Evolutionary conservation across 64 coral and sea anemone species (phyloP), one percentile per base, ranked within the genome.

Genomic region (Actinia equina): DNA sequence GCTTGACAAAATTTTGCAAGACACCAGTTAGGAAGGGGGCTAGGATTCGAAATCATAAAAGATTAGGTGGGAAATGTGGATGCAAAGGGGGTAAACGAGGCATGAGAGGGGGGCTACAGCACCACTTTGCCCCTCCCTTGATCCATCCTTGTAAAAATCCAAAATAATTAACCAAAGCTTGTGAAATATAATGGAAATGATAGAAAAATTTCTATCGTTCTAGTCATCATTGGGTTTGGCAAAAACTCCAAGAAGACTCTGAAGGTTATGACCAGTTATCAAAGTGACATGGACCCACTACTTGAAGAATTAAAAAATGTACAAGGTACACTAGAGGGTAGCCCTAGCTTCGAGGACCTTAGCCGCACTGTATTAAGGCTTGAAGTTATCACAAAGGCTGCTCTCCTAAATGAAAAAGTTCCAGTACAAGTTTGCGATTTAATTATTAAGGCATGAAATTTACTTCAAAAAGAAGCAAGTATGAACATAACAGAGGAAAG

Each of bases 351-450:
- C 59, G 59, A 62, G 59, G 59, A 62, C 59, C 59, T 62, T 62
- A 37, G 30, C 30, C 30, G 30, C 30, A 37, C 30, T 37, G 30
- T 37, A 37, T 37, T 37, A 37, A 37, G 59, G 59, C 89, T 91
- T 17, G 77, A 91, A 85, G 52, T 70, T 53, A 43, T 91, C 2
- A 45, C 20, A 80, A 71, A 86, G 42, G 51, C 83, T 44, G 84
- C 89, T 59, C 55, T 91, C 2, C 46, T 78, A 1, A 84, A 91
- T 86, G 89, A 79, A 23, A 84, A 63, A 19, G 74, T 81, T 62
- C 18, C 15, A 20, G 43, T 91, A 54, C 16, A 91, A 77, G 71
- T 80, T 65, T 52, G 85, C 77, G 89, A 91, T 62, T 80, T 91
- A 25, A 63, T 91, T 4, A 91, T 86, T 82, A 76, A 91, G 44